Evolutionary conservation across 2,888 invertebrate genomes (phyloP), one percentile per base, ranked within the genome.

Genomic region (Xylota sylvarum): DNA sequence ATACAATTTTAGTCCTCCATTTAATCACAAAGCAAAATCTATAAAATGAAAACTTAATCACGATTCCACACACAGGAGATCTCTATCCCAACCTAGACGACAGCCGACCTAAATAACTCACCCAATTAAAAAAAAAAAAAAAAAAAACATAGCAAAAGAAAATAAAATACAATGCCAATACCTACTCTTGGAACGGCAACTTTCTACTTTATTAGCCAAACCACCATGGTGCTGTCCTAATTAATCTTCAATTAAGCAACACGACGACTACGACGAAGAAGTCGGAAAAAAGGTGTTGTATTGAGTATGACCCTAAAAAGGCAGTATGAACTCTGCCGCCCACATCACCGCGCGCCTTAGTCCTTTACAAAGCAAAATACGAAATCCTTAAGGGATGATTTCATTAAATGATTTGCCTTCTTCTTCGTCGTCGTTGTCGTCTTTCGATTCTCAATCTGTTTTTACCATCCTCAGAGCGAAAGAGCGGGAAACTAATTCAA

Each of bases 241-340:
- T 89, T 89, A 89, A 89, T 88, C 87, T 88, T 78, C 89, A 89
- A 89, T 89, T 90, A 89, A 90, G 90, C 90, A 90, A 80, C 65
- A 80, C 73, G 73, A 55, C 55, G 46, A 67, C 56, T 56, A 46
- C 37, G 27, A 43, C 35, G 48, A 69, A n/a, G 40, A 79, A 64
- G 65, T 65, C 55, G 48, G 27, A 27, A 60, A 55, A 79, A 73
- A 80, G 73, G 80, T 80, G 80, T 80, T 73, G 27, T 67, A 67
- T 80, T 32, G 80, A 73, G 50, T 58, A 56, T 73, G 62, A 64
- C 56, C 73, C 73, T 32, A 50, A 72, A 72, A 72, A 56, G 46
- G 56, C 50, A 52, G 35, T 30, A 69, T 69, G 67, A 77, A 77
- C 69, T 60, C 48, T 70, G 50, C 12, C 50, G 17, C n/a, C 10